Evolutionary conservation across 2,113 vertebrate species (phyloP), one percentile per base, ranked within the genome.

Genomic region (Scophthalmus maximus): DNA sequence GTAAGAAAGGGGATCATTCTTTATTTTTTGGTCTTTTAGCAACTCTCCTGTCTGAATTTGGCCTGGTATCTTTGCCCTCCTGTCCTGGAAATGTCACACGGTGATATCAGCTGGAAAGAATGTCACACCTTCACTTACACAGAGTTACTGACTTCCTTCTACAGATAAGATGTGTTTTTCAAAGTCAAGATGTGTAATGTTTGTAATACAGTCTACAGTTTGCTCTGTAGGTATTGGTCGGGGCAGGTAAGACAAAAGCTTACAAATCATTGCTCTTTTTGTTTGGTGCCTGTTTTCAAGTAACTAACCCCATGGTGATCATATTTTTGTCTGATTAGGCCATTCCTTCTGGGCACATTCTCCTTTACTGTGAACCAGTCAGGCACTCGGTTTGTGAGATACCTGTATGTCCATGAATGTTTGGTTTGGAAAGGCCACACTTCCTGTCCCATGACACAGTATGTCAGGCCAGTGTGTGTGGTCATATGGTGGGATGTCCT

Each of bases 261-360:
- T 29, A 25, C 26, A 20, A 29, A 27, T 34, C 10, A 18, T 29
- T 23, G 9, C 38, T 40, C 8, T 30, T 15, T 18, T n/a, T 55
- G 38, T 20, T 50, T 52, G 18, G 10, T 17, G 25, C 38, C 15
- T 26, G 9, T 23, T 59, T 27, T 42, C 42, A 20, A 32, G 47
- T 79, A 56, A 81, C 57, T 90, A n/a, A 89, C 89, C 84, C 42
- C 78, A 77, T 85, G 30, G 26, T 30, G 4, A 23, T 60, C 47
- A 29, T 38, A 27, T 29, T 83, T 85, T 76, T 73, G 76, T 70
- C 56, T 66, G 42, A 60, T 44, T 46, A 6, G n/a, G 18, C 2
- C 57, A 73, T 82, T 87, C 75, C 75, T 87, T 55, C 18, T 46
- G 7, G 42, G 7, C 18, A 18, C 18, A 6, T 46, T 46, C n/a